Base-by-base conservation (phyloP, 2,113 vertebrate genomes). In the Myrmophylax atrothorax region DNA sequence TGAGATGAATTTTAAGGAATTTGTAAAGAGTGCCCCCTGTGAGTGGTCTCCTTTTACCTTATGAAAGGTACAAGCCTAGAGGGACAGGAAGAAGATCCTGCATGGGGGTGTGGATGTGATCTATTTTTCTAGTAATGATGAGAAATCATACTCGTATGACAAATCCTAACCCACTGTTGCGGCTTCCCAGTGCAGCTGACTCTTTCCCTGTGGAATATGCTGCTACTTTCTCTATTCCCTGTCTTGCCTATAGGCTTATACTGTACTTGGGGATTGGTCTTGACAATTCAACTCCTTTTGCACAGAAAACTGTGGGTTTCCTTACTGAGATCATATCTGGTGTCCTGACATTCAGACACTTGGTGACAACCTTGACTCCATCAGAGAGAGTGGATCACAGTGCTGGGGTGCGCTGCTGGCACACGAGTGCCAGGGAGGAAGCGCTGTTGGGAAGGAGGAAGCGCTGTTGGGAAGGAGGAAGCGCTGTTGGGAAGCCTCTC, bases 11-110 rank as follows among this genome's bases (percentile, higher is more conserved):
- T 76, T 25, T 62, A 84, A 68, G 87, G 79, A 88, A 52, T 85
- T 82, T 86, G 83, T 84, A 92, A 84, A 91, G 80, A 91, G 64
- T 58, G 78, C 89, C 88, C 76, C 77, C 67, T 29, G 42, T 63
- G 66, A 63, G 67, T 89, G 73, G 78, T 91, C 78, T 88, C 82
- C 90, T 96, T 67, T 95, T 95, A 64, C 90, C 97, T 93, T 95
- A 96, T 97, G 96, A 97, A 96, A 90, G 97, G 96, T 84, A 22
- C 52, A 66, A 76, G 47, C 94, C 96, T 94, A 87, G 93, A 97
- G 90, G 97, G 96, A 89, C 77, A 78, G 89, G 96, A 91, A 75
- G 60, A 84, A 75, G 80, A 58, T 59, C 35, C 73, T 38, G 28
- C 70, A 38, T 38, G 35, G 53, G 74, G 58, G 44, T n/a, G 55